These are phyloP conservation scores for Antedon mediterranea DNA, from an alignment of 53 echinoderm and acorn worm genomes.

Conservation along the genomic window DNA sequence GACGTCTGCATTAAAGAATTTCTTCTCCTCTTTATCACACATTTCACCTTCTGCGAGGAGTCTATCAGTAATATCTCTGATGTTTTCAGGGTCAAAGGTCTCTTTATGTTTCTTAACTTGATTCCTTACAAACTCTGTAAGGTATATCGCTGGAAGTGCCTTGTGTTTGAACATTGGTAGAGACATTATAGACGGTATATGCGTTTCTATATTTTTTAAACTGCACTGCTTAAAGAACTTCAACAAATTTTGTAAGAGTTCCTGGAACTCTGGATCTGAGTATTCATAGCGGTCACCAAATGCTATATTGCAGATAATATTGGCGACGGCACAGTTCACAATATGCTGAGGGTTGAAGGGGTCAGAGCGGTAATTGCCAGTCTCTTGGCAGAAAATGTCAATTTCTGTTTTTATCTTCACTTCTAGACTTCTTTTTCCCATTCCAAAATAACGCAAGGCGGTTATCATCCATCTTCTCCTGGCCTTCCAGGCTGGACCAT, in stretches of 20 bases:
- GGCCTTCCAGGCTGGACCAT: conserved; percentile 15
- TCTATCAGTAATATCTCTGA: conserved; percentile 30
- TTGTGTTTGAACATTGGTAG: conserved; percentile 8
- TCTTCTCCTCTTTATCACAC: not conserved
- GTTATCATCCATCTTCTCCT: conserved; percentile 14
- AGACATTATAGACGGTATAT: conserved; percentile 4
- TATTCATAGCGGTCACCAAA: conserved; percentile 36
- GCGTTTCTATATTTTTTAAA: conserved; percentile 6
- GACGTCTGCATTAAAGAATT: conserved; percentile 7
- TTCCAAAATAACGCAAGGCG: conserved; percentile 32
- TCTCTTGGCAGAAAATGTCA: conserved; percentile 7
- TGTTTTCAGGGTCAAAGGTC: conserved; percentile 26
- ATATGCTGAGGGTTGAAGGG: conserved; percentile 18
- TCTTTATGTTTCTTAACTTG: conserved; percentile 21
- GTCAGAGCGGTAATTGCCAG: not conserved
- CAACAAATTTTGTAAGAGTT: conserved; percentile 13
- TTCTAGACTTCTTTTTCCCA: conserved; percentile 33
- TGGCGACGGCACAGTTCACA: conserved; percentile 23
- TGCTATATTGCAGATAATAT: conserved; percentile 30
- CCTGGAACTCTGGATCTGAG: conserved; percentile 14
- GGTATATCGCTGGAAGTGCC: not conserved
- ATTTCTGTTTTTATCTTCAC: conserved; percentile 21
- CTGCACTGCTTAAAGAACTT: not conserved
- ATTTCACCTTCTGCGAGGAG: conserved; percentile 10
- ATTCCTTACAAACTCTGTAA: conserved; percentile 2